Evolutionary conservation across 2,113 vertebrate species (phyloP).

Genomic region (Aptenodytes forsteri): DNA sequence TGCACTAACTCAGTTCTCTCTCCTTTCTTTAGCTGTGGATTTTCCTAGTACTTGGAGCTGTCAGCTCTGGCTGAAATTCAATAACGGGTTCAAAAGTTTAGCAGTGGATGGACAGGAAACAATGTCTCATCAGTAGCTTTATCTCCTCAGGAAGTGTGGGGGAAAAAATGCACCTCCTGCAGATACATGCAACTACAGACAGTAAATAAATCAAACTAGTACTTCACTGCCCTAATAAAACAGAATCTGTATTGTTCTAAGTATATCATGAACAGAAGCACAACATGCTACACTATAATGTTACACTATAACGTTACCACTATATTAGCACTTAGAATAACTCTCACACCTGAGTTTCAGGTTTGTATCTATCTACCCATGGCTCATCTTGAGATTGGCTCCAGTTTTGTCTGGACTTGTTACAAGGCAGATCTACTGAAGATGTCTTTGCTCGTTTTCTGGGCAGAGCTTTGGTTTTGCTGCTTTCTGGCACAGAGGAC

Average conservation of each 20-base stretch:
- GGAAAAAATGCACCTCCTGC: neutral
- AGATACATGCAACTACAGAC: neutral
- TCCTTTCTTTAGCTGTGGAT: neutral
- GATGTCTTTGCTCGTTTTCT: conserved; percentile 71
- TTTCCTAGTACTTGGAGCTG: neutral
- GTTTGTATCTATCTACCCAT: conserved; percentile 89
- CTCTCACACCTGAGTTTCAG: conserved; percentile 80
- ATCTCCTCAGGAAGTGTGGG: neutral
- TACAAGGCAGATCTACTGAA: neutral
- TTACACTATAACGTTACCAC: too few species aligned
- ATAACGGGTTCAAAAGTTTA: neutral
- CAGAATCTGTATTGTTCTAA: too few species aligned
- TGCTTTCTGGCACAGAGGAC: conserved; percentile 31
- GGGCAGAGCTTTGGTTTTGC: conserved; percentile 14
- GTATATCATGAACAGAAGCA: too few species aligned
- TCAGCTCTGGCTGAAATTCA: neutral
- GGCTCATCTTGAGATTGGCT: conserved; percentile 72
- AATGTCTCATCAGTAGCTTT: neutral
- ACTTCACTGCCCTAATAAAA: neutral
- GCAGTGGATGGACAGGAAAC: neutral
- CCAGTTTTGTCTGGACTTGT: neutral
- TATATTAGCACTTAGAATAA: neutral
- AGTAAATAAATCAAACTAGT: neutral
- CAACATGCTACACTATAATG: neutral
- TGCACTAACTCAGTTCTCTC: neutral